These are phyloP conservation scores for Eueides isabella DNA, from an alignment of 1,140 invertebrate genomes.

Conservation along the genomic window DNA sequence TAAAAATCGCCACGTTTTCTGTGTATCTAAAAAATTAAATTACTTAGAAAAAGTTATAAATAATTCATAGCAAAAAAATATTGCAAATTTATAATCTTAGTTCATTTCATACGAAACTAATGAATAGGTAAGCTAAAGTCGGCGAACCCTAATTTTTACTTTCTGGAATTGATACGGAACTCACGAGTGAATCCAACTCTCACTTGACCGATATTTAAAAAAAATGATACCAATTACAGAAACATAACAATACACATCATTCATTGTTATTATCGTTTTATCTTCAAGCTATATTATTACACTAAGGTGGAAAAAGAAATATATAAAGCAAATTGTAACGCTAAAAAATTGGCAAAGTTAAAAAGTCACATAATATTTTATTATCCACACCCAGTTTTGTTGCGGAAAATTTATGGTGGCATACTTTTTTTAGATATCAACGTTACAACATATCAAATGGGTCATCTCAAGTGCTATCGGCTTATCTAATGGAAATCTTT, in stretches of 20 bases:
- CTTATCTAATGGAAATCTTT: constrained; percentile 25
- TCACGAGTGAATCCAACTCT: no score
- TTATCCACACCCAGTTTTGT: not conserved
- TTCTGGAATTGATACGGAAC: no score
- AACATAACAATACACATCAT: not conserved
- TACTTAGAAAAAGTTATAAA: no score
- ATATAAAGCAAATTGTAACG: not conserved
- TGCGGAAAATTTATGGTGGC: not conserved
- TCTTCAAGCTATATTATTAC: not conserved
- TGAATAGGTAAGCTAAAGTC: no score
- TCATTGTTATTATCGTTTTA: not conserved
- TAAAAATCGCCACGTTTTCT: no score
- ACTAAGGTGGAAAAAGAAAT: not conserved
- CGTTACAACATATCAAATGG: constrained; percentile 23
- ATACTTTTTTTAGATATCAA: not conserved
- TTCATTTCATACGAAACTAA: no score
- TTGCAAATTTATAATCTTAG: no score
- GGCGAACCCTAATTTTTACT: no score
- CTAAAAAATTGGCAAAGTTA: no score
- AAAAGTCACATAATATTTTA: not conserved
- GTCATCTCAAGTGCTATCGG: constrained; percentile 20
- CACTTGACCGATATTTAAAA: no score
- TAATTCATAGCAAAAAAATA: no score
- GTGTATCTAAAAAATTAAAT: no score
- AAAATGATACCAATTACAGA: not conserved